A percentile compares a stretch with the other conserved stretches of the same genome.
Evolutionary conservation across 2,888 invertebrate species (phyloP).

Genomic region (Drosophila borborema): DNA sequence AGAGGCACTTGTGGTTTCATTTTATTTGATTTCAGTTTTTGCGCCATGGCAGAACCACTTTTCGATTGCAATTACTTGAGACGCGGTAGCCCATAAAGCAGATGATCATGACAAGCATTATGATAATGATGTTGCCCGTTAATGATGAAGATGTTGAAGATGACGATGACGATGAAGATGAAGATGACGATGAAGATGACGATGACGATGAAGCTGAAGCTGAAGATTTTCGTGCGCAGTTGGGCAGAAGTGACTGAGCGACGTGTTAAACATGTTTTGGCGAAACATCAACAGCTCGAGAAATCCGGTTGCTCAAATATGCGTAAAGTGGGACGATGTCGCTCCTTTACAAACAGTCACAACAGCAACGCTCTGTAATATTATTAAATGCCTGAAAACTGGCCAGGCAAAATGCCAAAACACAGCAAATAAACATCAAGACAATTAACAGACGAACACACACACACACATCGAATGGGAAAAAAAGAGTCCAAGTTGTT

Average conservation of each 20-base stretch:
- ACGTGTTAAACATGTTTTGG: constrained; percentile 76
- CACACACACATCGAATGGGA: neutral
- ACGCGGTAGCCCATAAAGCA: constrained; percentile 33
- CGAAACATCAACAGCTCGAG: constrained; percentile 27
- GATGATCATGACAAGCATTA: constrained; percentile 13
- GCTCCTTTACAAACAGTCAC: constrained; percentile 70
- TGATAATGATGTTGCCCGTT: constrained; percentile 5
- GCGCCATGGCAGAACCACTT: constrained; percentile 69
- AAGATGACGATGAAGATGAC: constrained; percentile 12
- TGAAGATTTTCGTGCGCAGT: constrained; percentile 56
- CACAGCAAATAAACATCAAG: constrained; percentile 54
- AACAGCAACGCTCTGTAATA: constrained; percentile 44
- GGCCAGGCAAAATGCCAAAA: constrained; percentile 80
- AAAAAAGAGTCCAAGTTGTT: constrained; percentile 14
- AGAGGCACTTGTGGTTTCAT: constrained; percentile 16
- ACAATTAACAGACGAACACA: constrained; percentile 69
- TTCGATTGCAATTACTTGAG: constrained; percentile 42
- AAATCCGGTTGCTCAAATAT: constrained; percentile 78
- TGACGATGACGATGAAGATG: constrained; percentile 49
- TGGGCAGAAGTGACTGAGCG: constrained; percentile 50
- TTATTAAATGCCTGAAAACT: constrained; percentile 72
- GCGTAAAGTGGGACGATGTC: constrained; percentile 81
- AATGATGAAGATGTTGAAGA: constrained; percentile 28
- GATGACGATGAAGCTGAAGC: constrained; percentile 29
- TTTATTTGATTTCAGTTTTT: neutral